Percentiles rank a stretch among this genome's conserved stretches.
Evolutionary conservation across 30 jellyfish, hydroid and myxozoan genomes (phyloP).

Genomic region (Pelagia noctiluca): DNA sequence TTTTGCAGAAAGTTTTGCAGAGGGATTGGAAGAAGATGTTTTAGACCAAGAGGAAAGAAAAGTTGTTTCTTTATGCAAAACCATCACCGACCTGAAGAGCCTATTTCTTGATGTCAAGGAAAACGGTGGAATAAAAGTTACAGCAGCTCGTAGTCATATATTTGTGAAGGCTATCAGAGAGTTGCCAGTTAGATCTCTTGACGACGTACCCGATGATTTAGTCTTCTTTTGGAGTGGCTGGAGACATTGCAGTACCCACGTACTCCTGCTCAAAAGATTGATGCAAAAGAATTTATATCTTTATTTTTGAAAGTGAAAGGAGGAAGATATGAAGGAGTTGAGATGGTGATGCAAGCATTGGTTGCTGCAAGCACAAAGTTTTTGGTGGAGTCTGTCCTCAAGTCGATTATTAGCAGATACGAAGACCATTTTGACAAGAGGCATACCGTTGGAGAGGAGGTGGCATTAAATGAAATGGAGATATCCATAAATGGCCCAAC

Average conservation of each 20-base stretch:
- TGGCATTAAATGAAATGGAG: neutral
- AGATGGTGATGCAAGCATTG: constrained; percentile 24
- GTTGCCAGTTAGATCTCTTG: neutral
- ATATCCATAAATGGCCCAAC: constrained; percentile 5
- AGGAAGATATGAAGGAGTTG: neutral
- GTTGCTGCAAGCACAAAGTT: constrained; percentile 12
- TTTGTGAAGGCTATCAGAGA: neutral
- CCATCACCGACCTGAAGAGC: neutral
- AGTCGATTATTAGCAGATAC: neutral
- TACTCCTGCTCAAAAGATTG: neutral
- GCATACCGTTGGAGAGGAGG: neutral
- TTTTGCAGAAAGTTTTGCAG: neutral
- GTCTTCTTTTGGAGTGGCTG: too few relatives aligned
- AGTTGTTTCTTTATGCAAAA: neutral
- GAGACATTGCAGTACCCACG: too few relatives aligned
- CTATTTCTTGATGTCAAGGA: neutral
- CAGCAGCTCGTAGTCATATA: neutral
- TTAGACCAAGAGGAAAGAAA: neutral
- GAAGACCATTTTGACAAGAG: constrained; percentile 17
- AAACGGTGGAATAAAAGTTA: neutral
- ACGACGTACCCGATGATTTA: neutral
- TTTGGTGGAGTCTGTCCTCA: constrained; percentile 16
- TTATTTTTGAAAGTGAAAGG: neutral
- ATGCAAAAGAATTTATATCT: neutral
- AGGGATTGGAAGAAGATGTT: neutral